Conservation (phyloP, 2,797 vertebrate species). For the Danio jaintianensis region DNA sequence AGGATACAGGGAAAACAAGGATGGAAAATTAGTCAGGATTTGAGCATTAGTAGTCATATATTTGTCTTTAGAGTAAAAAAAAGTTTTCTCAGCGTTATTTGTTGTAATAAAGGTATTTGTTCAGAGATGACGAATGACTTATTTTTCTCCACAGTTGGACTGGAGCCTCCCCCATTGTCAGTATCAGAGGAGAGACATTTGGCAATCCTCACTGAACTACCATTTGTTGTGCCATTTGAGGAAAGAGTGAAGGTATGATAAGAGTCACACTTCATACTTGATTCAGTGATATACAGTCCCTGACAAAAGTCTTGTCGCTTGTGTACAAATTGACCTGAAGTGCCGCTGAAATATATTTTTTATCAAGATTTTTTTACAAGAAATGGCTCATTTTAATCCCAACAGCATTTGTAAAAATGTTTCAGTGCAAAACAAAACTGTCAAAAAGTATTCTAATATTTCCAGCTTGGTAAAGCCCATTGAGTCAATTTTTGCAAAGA, state of each 20-base stretch:
- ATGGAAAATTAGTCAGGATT: neutral
- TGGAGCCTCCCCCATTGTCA: constrained; percentile 92
- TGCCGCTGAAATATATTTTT: no score
- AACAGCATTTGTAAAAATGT: no score
- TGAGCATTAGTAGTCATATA: neutral
- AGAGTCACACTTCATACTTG: neutral
- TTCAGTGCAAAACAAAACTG: no score
- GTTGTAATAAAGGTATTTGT: neutral
- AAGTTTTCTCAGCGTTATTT: neutral
- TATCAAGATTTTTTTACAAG: no score
- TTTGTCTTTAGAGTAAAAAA: neutral
- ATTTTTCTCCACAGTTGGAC: constrained; percentile 82
- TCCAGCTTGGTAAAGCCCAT: no score
- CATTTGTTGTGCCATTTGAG: constrained; percentile 98
- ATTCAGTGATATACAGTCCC: neutral
- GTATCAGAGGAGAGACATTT: constrained; percentile 97
- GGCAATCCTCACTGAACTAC: constrained; percentile 96
- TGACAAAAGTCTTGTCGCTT: no score
- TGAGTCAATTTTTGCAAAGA: no score
- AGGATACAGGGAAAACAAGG: no score
- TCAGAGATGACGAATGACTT: neutral
- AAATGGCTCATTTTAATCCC: no score
- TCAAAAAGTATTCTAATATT: no score
- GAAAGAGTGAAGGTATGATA: constrained; percentile 94
- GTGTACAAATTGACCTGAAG: no score